These are phyloP conservation scores for Hyla sarda DNA, from an alignment of 2,113 vertebrate species.

Conservation along the genomic window DNA sequence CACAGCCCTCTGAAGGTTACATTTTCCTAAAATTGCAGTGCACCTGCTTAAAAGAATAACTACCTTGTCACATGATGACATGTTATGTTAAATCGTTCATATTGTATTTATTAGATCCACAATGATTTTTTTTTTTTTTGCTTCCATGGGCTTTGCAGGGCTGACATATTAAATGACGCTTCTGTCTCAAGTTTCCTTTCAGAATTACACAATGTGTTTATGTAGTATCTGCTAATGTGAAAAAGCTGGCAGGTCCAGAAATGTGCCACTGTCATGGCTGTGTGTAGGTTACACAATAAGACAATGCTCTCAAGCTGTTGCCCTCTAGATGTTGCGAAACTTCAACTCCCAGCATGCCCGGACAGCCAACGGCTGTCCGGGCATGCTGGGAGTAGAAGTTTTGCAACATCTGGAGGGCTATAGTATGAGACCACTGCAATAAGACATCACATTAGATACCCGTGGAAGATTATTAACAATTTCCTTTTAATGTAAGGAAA, in stretches of 20 bases:
- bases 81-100: slow-evolving; percentile 61
- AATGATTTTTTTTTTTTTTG: slow-evolving; percentile 22
- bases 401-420: too few species aligned
- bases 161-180: slow-evolving; percentile 53
- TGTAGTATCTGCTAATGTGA: slow-evolving; percentile 45
- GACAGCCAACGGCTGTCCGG: too few species aligned
- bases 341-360: too few species aligned
- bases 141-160: slow-evolving; percentile 34
- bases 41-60: slow-evolving; percentile 73
- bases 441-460: too few species aligned
- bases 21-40: slow-evolving; percentile 64
- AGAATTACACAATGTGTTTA: slow-evolving; percentile 30
- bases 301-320: too few species aligned
- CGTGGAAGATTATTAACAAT: too few species aligned
- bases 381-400: too few species aligned
- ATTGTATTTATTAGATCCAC: slow-evolving; percentile 59
- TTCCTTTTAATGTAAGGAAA: too few species aligned
- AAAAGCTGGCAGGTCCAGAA: slow-evolving; percentile 26
- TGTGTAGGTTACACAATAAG: neutral
- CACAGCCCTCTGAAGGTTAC: slow-evolving; percentile 69
- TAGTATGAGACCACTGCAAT: too few species aligned
- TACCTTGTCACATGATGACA: slow-evolving; percentile 62
- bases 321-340: too few species aligned
- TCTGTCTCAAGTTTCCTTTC: slow-evolving; percentile 41
- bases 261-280: slow-evolving; percentile 15